Evolutionary conservation across 2,888 invertebrate species (phyloP).

Genomic region (Limnephilus marmoratus): DNA sequence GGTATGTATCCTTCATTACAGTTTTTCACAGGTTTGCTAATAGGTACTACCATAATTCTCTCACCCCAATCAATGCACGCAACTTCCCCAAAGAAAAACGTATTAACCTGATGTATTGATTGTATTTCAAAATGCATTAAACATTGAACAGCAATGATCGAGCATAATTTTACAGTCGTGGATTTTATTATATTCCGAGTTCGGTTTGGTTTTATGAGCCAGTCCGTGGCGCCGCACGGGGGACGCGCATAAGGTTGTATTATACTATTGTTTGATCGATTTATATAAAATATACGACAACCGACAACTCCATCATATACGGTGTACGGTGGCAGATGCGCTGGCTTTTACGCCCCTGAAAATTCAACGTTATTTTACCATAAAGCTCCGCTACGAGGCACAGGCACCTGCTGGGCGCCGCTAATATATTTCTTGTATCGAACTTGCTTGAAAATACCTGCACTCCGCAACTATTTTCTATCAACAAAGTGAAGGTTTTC

Average conservation of each 20-base stretch:
- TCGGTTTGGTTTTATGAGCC: background rate
- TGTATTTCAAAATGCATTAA: background rate
- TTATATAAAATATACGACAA: background rate
- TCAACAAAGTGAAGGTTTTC: background rate
- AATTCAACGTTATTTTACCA: conserved; percentile 1
- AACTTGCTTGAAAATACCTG: conserved; percentile 31
- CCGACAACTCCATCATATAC: background rate
- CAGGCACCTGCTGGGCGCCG: background rate
- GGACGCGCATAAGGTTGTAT: background rate
- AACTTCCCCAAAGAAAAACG: no score
- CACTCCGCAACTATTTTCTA: background rate
- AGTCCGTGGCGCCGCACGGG: background rate
- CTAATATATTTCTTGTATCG: background rate
- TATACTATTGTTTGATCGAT: conserved; percentile 22
- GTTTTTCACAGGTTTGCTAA: no score
- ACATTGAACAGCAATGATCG: background rate
- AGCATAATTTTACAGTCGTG: background rate
- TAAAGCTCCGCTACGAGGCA: background rate
- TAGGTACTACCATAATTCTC: no score
- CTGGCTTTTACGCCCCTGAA: background rate
- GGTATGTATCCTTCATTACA: no score
- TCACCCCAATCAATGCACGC: no score
- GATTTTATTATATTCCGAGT: background rate
- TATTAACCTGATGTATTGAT: background rate
- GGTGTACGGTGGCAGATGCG: conserved; percentile 18